Base-by-base conservation (phyloP, 2,113 vertebrate species). In the Heloderma charlesbogerti region DNA sequence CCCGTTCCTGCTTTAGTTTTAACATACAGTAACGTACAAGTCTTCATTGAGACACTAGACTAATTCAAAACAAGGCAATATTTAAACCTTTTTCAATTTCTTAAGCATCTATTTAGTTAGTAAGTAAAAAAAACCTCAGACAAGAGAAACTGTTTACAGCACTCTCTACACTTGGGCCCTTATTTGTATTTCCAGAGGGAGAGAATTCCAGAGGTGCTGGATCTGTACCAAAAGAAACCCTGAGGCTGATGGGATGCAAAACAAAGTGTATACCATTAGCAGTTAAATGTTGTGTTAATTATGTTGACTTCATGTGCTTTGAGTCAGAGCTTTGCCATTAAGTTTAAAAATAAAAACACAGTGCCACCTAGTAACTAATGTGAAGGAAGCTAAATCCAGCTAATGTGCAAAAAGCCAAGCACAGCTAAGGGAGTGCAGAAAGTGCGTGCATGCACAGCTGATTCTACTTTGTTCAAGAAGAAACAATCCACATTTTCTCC, bases 211-310 rank as follows among this genome's bases (percentile, higher is more conserved):
- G 13, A 91, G 29, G 31, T 84, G 37, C 13, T 69, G 8, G 60
- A 83, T 40, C 85, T 37, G 25, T 37, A 29, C 40, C 25, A 63
- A 84, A 78, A 78, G 27, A 45, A 78, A 84, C 80, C 57, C 79
- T 18, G 45, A 84, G 72, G 3, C 67, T 63, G n/a, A 75, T 83
- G 40, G n/a, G 71, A 83, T 31, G 48, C 1, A 66, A 31, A 57
- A 84, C 54, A 84, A 22, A 63, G 22, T 43, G 7, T 57, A 31
- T 9, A 77, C 43, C 43, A 84, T 69, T 84, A 91, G 71, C 57
- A 84, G 57, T 84, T 84, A 82, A 91, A 78, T 75, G 34, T 57
- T 79, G 18, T 69, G 60, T 75, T 91, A 78, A 88, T 69, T 69
- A 84, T 69, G 31, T 27, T 78, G 78, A 43, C 31, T 71, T 81